Percentiles rank a stretch among this genome's conserved stretches.
phyloP scores from a whole-genome alignment of 1,140 invertebrate genomes.

The Anoplolepis gracilipes region DNA sequence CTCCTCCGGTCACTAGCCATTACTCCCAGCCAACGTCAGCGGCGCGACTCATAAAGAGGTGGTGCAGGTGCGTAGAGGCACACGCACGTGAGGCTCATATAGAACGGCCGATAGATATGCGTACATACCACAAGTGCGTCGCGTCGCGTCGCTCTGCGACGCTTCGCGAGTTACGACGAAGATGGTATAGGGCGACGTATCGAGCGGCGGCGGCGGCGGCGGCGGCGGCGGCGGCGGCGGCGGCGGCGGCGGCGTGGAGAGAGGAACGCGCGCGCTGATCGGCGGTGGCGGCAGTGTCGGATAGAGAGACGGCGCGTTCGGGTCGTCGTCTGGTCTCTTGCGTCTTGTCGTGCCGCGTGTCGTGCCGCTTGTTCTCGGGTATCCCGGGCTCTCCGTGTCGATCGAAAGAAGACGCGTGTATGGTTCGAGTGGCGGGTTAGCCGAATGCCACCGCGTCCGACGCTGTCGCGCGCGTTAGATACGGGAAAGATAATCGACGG shows the following conservation, averaged over 20 bases:
- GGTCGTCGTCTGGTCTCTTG: conserved; percentile 55
- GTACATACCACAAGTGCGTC: too few relatives aligned
- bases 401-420: not conserved
- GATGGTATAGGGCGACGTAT: conserved; percentile 69
- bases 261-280: conserved; percentile 63
- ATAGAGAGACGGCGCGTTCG: conserved; percentile 71
- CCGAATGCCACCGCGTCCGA: not conserved
- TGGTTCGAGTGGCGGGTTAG: conserved; percentile 7
- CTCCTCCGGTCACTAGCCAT: too few relatives aligned
- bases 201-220: conserved; percentile 64
- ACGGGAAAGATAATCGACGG: not conserved
- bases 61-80: not conserved
- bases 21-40: too few relatives aligned
- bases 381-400: not conserved
- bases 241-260: conserved; percentile 59
- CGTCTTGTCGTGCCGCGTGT: not conserved
- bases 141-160: not conserved
- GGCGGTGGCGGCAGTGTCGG: conserved; percentile 68
- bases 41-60: not conserved
- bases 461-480: too few relatives aligned
- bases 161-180: conserved; percentile 63
- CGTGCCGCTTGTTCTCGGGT: not conserved
- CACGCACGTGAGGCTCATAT: not conserved
- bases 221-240: conserved; percentile 49
- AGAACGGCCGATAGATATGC: not conserved